Evolutionary conservation across 2,797 vertebrate species (phyloP), one percentile per base, ranked within the genome.

Genomic region (Hippocampus kuda): DNA sequence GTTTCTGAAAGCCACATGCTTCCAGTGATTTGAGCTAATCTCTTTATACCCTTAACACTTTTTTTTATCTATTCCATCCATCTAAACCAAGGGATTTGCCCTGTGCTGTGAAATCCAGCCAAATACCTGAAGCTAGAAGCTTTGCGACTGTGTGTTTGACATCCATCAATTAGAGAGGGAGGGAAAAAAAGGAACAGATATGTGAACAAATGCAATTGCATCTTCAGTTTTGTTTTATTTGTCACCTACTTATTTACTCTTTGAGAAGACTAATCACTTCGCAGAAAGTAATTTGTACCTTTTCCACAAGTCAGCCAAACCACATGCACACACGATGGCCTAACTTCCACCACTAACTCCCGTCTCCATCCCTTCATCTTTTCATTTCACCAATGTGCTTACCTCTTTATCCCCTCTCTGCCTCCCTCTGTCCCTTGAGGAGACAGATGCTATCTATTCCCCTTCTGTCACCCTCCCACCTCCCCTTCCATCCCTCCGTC

Each of bases 401-500:
- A 78, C 78, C 64, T 77, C 70, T 77, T 75, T 76, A 81, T 83
- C 75, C 72, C 67, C 48, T 72, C 69, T 72, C 72, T 70, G 65
- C 73, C 69, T 81, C 77, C 64, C 26, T 79, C 68, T 70, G 76
- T 84, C 81, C 75, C 74, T 80, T 53, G 69, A 84, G 81, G 77
- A 77, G 71, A 72, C 66, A 71, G 81, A 87, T 86, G 60, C 38
- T 72, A 86, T 87, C 84, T 77, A 66, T 70, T 59, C 75, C n/a
- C 22, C 70, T 69, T 65, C 26, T 67, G 72, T 63, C 26, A 7
- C 12, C 46, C 27, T 54, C 41, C 22, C 48, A 57, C 66, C 71
- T 68, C 72, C 30, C 46, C n/a, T 26, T 48, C 42, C 42, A 46
- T 68, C 56, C 41, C n/a, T 20, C 41, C 70, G 74, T 85, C 81